Percentiles rank a stretch among this genome's conserved stretches.
These are phyloP conservation scores for Pachliopta kotzebuea DNA, from an alignment of 2,888 invertebrate genomes.

Conservation along the genomic window DNA sequence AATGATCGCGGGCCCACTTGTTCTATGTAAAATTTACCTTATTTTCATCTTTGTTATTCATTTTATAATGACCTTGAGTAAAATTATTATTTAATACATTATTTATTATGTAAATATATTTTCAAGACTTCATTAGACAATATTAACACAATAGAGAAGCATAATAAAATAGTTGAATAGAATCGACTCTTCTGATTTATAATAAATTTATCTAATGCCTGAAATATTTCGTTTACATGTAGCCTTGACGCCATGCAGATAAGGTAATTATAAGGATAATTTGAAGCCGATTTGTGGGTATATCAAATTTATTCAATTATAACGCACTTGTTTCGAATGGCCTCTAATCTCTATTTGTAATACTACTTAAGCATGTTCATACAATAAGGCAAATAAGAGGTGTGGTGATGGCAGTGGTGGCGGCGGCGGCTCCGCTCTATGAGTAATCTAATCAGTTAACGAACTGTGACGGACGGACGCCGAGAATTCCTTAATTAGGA, in stretches of 20 bases:
- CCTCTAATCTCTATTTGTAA: constrained; percentile 20
- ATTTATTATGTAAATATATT: too few relatives aligned
- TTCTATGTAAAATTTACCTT: neutral
- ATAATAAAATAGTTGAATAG: neutral
- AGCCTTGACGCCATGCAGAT: constrained; percentile 1
- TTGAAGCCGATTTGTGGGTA: constrained; percentile 7
- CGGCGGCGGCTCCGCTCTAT: constrained; percentile 33
- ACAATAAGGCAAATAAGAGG: constrained; percentile 28
- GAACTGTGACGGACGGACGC: constrained; percentile 46
- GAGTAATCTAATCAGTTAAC: constrained; percentile 48
- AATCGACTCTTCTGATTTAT: neutral
- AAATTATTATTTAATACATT: neutral
- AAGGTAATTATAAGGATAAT: constrained; percentile 9
- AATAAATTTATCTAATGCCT: neutral
- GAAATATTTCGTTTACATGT: neutral
- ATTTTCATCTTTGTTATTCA: neutral
- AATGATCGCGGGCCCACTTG: neutral
- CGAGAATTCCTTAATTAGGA: constrained; percentile 53
- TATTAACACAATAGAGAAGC: neutral
- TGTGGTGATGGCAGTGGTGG: constrained; percentile 2
- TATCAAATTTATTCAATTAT: constrained; percentile 27
- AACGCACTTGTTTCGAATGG: constrained; percentile 10
- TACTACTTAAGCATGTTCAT: constrained; percentile 21
- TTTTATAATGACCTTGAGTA: neutral
- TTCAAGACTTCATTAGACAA: too few relatives aligned